Base-by-base conservation (phyloP, 1,140 invertebrate species). In the Acromyrmex heyeri region DNA sequence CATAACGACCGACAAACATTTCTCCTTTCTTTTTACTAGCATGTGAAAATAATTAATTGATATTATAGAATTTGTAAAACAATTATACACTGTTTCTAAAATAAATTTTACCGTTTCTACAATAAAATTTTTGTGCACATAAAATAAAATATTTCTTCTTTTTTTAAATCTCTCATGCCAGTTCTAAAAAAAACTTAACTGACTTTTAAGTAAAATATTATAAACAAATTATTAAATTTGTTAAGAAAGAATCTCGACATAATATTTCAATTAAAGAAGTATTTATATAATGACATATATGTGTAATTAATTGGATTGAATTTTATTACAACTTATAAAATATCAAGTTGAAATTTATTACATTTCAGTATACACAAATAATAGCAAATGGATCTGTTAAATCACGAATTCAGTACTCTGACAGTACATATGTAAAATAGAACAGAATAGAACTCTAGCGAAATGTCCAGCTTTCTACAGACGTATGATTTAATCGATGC, bases 401-500 rank as follows among this genome's bases (percentile, higher is more conserved):
- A 24, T 44, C 16, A 8, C 57, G 34, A 44, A 0, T 44, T 76
- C 21, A 61, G 16, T 61, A 77, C 18, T 62, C 34, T 1, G 6
- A 77, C 34, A 38, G 34, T 61, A 21, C 5, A 38, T 64, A 16
- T 48, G 16, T 30, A 57, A 16, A 77, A 77, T 3, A 44, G 73
- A 61, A 8, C 3, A n/a, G 21, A n/a, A 16, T 27, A 24, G 21
- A 77, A 62, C 16, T 18, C 5, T 4, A 59, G 75, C 18, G 21
- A 69, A 38, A 69, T 34, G 30, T 8, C 8, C 57, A 24, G 48
- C 27, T 81, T 70, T 81, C 77, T 79, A 12, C 30, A 69, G 48
- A 81, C 30, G 24, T 21, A 81, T 81, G 50, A 81, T 81, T 69
- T 81, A 81, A 81, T 81, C 64, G 64, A 81, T 70, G 34, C 34